Evolutionary conservation across 1,140 invertebrate species (phyloP).

Genomic region (Achatina immaculata): DNA sequence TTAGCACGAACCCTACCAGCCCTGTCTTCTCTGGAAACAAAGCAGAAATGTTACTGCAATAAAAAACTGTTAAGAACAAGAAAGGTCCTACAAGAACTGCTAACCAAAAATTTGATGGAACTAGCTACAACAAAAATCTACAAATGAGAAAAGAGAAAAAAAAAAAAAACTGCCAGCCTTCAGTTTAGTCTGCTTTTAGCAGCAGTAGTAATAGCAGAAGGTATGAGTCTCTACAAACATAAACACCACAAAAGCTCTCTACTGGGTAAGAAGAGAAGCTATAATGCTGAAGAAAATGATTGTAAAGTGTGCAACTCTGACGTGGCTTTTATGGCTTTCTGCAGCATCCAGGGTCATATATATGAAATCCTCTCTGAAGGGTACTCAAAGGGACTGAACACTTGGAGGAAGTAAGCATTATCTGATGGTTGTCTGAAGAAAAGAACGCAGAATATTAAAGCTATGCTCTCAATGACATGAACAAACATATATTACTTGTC

Average conservation of each 20-base stretch:
- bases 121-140: neutral
- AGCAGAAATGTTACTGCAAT: neutral
- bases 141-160: neutral
- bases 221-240: neutral
- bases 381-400: neutral
- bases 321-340: neutral
- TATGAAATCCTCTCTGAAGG: constrained; percentile 2
- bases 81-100: neutral
- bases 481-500: neutral
- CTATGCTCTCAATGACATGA: neutral
- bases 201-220: neutral
- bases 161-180: neutral
- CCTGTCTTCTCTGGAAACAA: neutral
- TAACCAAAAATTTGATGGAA: neutral
- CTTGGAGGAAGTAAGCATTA: constrained; percentile 23
- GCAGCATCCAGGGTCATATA: constrained; percentile 14
- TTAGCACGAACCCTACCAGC: neutral
- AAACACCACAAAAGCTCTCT: neutral
- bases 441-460: neutral
- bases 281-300: neutral
- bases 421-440: constrained; percentile 9
- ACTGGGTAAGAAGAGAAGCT: neutral
- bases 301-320: neutral
- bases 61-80: neutral
- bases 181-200: neutral